Percentiles rank a stretch among this genome's conserved stretches.
Evolutionary conservation across 2,888 invertebrate genomes (phyloP).

Genomic region (Dolomedes plantarius): DNA sequence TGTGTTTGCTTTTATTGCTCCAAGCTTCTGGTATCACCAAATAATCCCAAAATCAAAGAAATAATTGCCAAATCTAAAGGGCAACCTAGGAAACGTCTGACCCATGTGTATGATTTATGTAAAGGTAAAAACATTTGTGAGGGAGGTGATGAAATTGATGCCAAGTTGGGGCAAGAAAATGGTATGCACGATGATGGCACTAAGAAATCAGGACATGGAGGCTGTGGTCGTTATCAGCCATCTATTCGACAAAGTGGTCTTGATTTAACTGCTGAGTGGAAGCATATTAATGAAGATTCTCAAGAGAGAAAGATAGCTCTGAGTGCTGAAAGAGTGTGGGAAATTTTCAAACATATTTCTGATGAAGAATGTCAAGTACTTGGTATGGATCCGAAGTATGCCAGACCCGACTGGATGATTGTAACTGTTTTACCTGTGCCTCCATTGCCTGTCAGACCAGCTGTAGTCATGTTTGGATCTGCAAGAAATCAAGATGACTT

Average conservation of each 20-base stretch:
- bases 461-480: constrained; percentile 99
- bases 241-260: constrained; percentile 91
- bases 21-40: constrained; percentile 94
- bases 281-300: constrained; percentile 97
- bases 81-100: constrained; percentile 93
- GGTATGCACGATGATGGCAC: constrained; percentile 64
- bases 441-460: constrained; percentile 95
- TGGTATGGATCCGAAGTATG: constrained; percentile 97
- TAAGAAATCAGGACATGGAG: constrained; percentile 84
- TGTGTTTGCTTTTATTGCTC: constrained; percentile 99
- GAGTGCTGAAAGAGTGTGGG: constrained; percentile 97
- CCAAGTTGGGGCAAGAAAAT: constrained; percentile 57
- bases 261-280: constrained; percentile 98
- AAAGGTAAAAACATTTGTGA: constrained; percentile 99
- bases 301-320: constrained; percentile 95
- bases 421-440: constrained; percentile 98
- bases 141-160: constrained; percentile 98
- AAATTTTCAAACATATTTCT: constrained; percentile 95
- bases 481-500: constrained; percentile 98
- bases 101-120: constrained; percentile 97
- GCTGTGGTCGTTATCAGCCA: constrained; percentile 98
- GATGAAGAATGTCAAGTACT: constrained; percentile 97
- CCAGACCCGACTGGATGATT: constrained; percentile 99
- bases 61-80: constrained; percentile 97
- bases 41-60: constrained; percentile 94